Base-by-base conservation (phyloP, 1,140 invertebrate genomes). In the Sycophila sp. region DNA sequence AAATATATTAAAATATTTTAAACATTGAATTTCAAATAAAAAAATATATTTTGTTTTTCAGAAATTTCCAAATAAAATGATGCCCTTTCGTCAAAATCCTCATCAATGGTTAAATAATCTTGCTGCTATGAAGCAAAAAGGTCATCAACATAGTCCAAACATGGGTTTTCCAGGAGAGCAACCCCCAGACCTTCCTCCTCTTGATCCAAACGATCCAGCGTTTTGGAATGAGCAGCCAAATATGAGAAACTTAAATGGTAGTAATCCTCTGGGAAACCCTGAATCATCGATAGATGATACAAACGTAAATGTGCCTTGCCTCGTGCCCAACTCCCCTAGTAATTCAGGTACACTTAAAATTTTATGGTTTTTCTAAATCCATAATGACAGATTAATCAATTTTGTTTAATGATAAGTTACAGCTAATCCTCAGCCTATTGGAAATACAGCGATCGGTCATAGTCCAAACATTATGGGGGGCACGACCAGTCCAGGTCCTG, bases 11-110 rank as follows among this genome's bases (percentile, higher is more conserved):
- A 32, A 67, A 51, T 69, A 53, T 63, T 71, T 30, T 2, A 4
- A 45, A 45, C 13, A 45, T 64, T 11, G 32, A 13, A 22, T 22
- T 56, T 17, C 6, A 32, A 51, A 24, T 24, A 32, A 8, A 22
- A 47, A n/a, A 36, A 49, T 8, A 28, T 26, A 17, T 71, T 71
- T 8, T 24, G 56, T 56, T 11, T 87, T 86, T 42, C 87, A 94
- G 90, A 96, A 96, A 89, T 92, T 96, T 87, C 94, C 94, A 30
- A 87, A 95, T 73, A 96, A 96, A 89, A 90, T 94, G 76, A 94
- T 92, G 47, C 94, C 96, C 78, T 93, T 96, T 85, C 90, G 93
- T 74, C 93, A 93, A 81, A 93, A 92, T 82, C 91, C 92, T 62
- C 91, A 91, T n/a, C 91, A 93, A 81, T 94, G 92, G 92, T 82